Conservation (phyloP, 2,888 invertebrate genomes). For the Ditula angustiorana region DNA sequence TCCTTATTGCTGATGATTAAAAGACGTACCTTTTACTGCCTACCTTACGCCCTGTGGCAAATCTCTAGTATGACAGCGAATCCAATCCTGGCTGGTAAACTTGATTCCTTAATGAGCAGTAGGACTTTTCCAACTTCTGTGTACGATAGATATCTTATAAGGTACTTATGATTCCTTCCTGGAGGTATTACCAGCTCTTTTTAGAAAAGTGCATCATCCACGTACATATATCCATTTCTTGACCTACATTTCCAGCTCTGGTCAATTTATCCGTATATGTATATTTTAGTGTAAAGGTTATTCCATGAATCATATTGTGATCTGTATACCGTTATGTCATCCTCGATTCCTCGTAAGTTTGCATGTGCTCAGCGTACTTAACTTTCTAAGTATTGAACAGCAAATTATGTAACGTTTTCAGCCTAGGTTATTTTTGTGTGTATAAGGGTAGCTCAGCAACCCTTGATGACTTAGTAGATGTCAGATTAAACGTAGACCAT, state of each 20-base stretch:
- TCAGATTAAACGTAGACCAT: neutral
- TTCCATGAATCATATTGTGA: neutral
- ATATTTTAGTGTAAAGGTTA: neutral
- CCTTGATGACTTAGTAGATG: constrained; percentile 2
- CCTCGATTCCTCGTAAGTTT: neutral
- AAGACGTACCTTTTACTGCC: no score
- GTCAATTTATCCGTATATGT: neutral
- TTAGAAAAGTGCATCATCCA: no score
- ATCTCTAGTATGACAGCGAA: no score
- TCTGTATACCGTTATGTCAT: neutral
- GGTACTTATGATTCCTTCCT: no score
- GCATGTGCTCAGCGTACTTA: constrained; percentile 7
- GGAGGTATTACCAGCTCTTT: no score
- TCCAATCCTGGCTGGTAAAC: no score
- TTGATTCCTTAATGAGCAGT: no score
- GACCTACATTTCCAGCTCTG: neutral
- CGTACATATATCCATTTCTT: neutral
- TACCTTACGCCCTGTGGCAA: no score
- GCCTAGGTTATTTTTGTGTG: constrained; percentile 6
- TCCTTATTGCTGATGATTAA: no score
- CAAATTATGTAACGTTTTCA: constrained; percentile 17
- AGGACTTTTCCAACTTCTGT: no score
- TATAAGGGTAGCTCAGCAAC: constrained; percentile 4
- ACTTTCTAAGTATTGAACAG: constrained; percentile 16
- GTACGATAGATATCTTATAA: no score